Conservation (phyloP, 2,797 vertebrate genomes). For the Potorous gilbertii region DNA sequence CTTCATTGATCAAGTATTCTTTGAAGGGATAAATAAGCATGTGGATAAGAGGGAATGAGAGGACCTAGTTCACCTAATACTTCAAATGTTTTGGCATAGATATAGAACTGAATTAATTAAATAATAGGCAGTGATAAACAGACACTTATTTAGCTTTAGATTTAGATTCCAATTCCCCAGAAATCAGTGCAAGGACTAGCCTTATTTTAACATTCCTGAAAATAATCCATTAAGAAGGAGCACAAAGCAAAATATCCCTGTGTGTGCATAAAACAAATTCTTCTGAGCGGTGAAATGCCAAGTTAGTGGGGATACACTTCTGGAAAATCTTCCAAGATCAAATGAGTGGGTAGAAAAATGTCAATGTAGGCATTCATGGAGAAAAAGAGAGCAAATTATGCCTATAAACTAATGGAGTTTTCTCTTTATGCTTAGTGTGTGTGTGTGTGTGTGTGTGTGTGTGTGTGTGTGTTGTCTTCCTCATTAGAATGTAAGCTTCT, state of each 20-base stretch:
- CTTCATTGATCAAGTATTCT: constrained; percentile 30
- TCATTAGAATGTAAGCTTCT: background rate
- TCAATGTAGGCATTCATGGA: background rate
- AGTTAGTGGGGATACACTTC: constrained; percentile 62
- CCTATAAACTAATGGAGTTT: background rate
- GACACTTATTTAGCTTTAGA: constrained; percentile 70
- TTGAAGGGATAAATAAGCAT: constrained; percentile 60
- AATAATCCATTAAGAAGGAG: constrained; percentile 69
- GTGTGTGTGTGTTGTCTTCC: background rate
- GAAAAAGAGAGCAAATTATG: background rate
- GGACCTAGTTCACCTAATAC: constrained; percentile 76
- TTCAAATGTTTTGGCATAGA: constrained; percentile 74
- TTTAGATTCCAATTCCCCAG: constrained; percentile 20
- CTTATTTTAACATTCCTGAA: constrained; percentile 78
- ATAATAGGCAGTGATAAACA: constrained; percentile 77
- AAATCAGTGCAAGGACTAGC: constrained; percentile 69
- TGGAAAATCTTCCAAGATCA: constrained; percentile 66
- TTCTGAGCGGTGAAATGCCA: constrained; percentile 70
- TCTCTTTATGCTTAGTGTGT: background rate
- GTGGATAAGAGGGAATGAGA: constrained; percentile 65
- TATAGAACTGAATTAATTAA: constrained; percentile 76
- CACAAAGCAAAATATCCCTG: constrained; percentile 39
- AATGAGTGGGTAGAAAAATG: constrained; percentile 52
- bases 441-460: background rate
- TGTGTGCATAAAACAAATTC: constrained; percentile 74